Percentiles rank a stretch among this genome's conserved stretches.
These are phyloP conservation scores for Psettodes erumei DNA, from an alignment of 2,113 vertebrate species.

Conservation along the genomic window DNA sequence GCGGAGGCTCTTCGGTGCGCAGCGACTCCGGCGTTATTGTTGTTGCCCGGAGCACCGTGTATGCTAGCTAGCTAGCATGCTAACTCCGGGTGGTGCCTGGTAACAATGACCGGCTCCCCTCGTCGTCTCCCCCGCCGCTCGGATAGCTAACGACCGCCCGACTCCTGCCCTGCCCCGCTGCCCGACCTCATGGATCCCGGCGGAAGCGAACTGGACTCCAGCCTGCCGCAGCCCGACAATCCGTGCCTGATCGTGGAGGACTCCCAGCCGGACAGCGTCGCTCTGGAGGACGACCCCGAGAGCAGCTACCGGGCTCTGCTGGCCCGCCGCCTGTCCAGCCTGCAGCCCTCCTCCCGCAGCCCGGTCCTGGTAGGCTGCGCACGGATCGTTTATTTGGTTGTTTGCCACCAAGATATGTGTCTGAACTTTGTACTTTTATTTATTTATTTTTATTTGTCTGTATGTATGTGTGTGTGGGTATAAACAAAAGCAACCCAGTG, in stretches of 20 bases:
- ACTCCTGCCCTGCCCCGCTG: slow-evolving; percentile 44
- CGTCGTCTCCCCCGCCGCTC: neutral
- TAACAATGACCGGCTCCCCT: neutral
- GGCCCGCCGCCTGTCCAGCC: slow-evolving; percentile 83
- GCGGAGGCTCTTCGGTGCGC: neutral
- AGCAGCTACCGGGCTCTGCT: slow-evolving; percentile 85
- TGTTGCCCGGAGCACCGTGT: slow-evolving; percentile 47
- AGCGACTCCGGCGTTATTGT: slow-evolving; percentile 7
- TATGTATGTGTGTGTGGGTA: too few relatives aligned
- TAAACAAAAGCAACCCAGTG: too few relatives aligned
- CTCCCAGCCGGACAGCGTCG: slow-evolving; percentile 90
- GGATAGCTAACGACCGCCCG: slow-evolving; percentile 30
- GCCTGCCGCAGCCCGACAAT: slow-evolving; percentile 88
- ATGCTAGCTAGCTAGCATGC: slow-evolving; percentile 50
- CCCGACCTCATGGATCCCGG: slow-evolving; percentile 86
- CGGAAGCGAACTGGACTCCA: slow-evolving; percentile 86
- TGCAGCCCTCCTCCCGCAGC: slow-evolving; percentile 84
- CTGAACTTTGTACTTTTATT: neutral
- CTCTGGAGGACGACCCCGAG: slow-evolving; percentile 85
- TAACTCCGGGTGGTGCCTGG: neutral
- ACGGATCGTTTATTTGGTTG: too few relatives aligned
- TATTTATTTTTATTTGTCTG: too few relatives aligned
- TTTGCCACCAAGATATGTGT: neutral
- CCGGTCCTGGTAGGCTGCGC: slow-evolving; percentile 85
- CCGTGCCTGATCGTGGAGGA: slow-evolving; percentile 94